Conservation (phyloP, 2,888 invertebrate genomes). For the Rotaria sp. region DNA sequence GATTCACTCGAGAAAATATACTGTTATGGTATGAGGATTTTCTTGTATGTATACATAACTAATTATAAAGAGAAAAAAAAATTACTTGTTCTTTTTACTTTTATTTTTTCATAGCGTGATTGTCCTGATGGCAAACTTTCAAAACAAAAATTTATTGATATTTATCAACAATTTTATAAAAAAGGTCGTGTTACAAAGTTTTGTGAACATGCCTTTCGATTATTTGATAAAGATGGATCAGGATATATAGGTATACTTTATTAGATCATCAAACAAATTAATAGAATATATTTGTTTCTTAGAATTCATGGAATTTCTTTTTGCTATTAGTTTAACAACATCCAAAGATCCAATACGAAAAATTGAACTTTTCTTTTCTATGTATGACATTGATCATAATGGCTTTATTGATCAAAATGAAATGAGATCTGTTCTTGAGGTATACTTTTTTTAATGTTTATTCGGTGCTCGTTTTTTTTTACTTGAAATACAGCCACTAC, state of each 20-base stretch:
- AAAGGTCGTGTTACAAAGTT: not conserved
- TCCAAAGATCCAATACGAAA: not conserved
- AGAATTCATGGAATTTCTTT: slow-evolving; percentile 12
- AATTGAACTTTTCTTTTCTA: not conserved
- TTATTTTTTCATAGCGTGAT: not conserved
- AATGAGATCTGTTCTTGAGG: not conserved
- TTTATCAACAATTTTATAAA: slow-evolving; percentile 15
- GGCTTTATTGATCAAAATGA: slow-evolving; percentile 1
- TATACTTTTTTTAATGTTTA: not conserved
- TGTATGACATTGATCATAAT: slow-evolving; percentile 22
- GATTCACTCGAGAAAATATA: not conserved
- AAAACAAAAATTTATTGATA: not conserved
- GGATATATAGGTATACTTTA: not conserved
- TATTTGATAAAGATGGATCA: slow-evolving; percentile 26
- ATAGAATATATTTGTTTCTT: not conserved
- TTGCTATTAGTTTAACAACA: slow-evolving; percentile 17
- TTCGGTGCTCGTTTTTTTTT: no score
- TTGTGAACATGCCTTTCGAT: slow-evolving; percentile 26
- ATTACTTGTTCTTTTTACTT: not conserved
- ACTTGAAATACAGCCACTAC: no score
- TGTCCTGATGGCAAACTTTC: slow-evolving; percentile 13
- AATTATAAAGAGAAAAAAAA: not conserved
- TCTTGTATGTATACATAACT: not conserved
- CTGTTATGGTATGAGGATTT: not conserved
- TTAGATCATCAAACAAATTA: not conserved